phyloP scores from a whole-genome alignment of 2,113 vertebrate genomes.

The Istiophorus platypterus region DNA sequence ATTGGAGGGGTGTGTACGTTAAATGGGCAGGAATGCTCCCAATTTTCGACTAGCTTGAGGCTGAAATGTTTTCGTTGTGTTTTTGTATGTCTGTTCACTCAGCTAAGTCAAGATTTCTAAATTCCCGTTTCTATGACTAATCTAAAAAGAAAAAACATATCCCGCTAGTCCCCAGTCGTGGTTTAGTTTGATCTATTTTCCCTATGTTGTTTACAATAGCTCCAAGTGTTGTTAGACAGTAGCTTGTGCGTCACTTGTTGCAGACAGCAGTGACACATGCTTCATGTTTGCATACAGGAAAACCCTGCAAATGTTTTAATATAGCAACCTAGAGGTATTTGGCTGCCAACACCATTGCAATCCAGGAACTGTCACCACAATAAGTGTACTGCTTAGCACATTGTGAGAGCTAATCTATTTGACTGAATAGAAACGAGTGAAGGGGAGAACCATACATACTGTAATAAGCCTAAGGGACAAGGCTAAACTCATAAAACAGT shows the following conservation, averaged over 20 bases:
- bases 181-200: slow-evolving; percentile 16
- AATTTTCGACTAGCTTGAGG: slow-evolving; percentile 10
- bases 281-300: slow-evolving; percentile 25
- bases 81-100: not conserved
- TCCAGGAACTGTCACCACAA: slow-evolving; percentile 2
- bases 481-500: slow-evolving; percentile 29
- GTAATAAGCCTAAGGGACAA: slow-evolving; percentile 7
- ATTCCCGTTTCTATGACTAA: not conserved
- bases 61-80: not conserved
- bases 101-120: not conserved
- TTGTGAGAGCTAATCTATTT: slow-evolving; percentile 18
- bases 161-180: slow-evolving; percentile 14
- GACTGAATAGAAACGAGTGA: not conserved
- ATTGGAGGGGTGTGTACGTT: slow-evolving; percentile 33
- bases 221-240: slow-evolving; percentile 33
- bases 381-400: not conserved
- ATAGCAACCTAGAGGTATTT: not conserved
- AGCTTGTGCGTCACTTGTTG: slow-evolving; percentile 33
- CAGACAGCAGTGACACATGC: slow-evolving; percentile 44
- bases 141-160: not conserved
- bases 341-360: not conserved
- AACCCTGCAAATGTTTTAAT: not conserved
- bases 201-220: slow-evolving; percentile 53
- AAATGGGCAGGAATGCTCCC: no score
- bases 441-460: not conserved